Evolutionary conservation across 2,888 invertebrate genomes (phyloP).

Genomic region (Lymantria dispar): DNA sequence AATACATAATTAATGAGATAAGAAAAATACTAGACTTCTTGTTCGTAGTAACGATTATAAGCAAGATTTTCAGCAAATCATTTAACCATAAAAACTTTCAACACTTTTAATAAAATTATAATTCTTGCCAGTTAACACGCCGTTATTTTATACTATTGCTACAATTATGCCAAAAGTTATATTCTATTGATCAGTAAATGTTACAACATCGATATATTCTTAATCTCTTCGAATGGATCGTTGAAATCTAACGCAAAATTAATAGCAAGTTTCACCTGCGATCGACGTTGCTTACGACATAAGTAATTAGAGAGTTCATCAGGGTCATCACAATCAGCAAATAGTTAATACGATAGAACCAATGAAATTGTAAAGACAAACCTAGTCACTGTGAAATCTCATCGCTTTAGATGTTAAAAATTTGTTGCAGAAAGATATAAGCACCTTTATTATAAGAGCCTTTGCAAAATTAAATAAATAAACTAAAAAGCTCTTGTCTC

Average conservation of each 20-base stretch:
- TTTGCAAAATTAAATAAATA: constrained; percentile 42
- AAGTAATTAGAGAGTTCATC: neutral
- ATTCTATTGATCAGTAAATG: neutral
- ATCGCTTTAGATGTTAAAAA: neutral
- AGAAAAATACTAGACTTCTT: too few relatives aligned
- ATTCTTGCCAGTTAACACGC: neutral
- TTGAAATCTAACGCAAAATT: neutral
- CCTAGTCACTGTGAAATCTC: constrained; percentile 6
- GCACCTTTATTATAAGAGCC: constrained; percentile 10
- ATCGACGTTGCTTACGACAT: neutral
- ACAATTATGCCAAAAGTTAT: neutral
- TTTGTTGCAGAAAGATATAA: constrained; percentile 13
- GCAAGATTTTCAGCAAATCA: constrained; percentile 29
- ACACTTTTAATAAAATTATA: neutral
- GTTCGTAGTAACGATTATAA: too few relatives aligned
- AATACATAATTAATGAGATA: too few relatives aligned
- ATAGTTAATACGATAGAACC: neutral
- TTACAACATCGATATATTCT: neutral
- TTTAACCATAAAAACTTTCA: neutral
- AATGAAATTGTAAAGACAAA: neutral
- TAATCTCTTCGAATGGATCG: neutral
- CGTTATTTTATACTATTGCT: neutral
- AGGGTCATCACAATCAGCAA: neutral
- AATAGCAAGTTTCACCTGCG: neutral
- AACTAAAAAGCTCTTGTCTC: constrained; percentile 36